phyloP scores from a whole-genome alignment of 2,888 invertebrate genomes.

The Drosophila basisetae region DNA sequence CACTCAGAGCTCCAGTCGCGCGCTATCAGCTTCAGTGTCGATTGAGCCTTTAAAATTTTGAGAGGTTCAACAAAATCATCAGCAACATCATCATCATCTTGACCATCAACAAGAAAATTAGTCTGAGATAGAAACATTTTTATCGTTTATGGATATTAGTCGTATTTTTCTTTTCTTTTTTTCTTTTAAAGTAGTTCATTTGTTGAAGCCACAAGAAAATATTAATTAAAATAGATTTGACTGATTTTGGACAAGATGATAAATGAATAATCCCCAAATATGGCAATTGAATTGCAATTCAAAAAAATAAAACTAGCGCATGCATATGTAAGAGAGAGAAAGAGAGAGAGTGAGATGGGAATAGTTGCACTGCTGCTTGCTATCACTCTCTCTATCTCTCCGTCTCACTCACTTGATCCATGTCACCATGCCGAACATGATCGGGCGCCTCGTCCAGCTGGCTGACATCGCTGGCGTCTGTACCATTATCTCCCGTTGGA shows the following conservation, averaged over 20 bases:
- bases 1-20: slow-evolving; percentile 98
- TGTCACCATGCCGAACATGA: slow-evolving; percentile 82
- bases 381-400: slow-evolving; percentile 56
- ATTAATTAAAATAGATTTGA: neutral
- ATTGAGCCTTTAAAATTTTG: slow-evolving; percentile 90
- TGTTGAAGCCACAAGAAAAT: neutral
- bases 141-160: slow-evolving; percentile 1
- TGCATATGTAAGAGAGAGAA: neutral
- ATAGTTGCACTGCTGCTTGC: neutral
- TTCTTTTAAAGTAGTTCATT: neutral
- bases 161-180: neutral
- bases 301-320: neutral
- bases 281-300: neutral
- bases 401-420: slow-evolving; percentile 82
- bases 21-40: slow-evolving; percentile 97
- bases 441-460: slow-evolving; percentile 59
- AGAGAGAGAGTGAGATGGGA: neutral
- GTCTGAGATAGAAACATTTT: slow-evolving; percentile 46
- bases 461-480: slow-evolving; percentile 5
- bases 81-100: slow-evolving; percentile 72
- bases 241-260: neutral
- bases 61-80: slow-evolving; percentile 83
- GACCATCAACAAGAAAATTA: slow-evolving; percentile 57
- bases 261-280: neutral
- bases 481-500: slow-evolving; percentile 85